A percentile compares a stretch with the other conserved stretches of the same genome.
Conservation (phyloP, 92 coral and sea anemone species). For the Porites lobata region DNA sequence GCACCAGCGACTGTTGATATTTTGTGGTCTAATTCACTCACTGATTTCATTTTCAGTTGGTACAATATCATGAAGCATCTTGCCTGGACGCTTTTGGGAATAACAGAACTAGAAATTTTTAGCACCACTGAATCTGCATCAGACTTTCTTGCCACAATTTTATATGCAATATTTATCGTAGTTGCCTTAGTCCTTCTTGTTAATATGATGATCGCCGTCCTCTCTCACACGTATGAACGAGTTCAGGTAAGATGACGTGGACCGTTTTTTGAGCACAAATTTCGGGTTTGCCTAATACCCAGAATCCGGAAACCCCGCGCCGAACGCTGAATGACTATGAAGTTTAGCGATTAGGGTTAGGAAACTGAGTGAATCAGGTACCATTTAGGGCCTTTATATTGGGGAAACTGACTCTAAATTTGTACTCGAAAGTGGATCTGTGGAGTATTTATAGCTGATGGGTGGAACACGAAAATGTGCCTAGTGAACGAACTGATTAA, state of each 20-base stretch:
- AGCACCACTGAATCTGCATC: slow-evolving; percentile 29
- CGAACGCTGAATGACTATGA: no score
- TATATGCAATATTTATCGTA: slow-evolving; percentile 44
- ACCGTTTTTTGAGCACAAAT: neutral
- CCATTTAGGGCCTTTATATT: no score
- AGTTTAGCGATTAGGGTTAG: no score
- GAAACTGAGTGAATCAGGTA: no score
- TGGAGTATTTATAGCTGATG: no score
- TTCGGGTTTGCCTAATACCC: no score
- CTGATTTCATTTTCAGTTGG: slow-evolving; percentile 15
- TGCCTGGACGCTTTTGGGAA: slow-evolving; percentile 39
- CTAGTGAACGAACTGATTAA: no score
- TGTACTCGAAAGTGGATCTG: no score
- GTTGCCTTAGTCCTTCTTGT: slow-evolving; percentile 37
- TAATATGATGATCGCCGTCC: slow-evolving; percentile 57
- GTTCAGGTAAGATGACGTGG: slow-evolving; percentile 23
- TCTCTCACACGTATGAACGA: slow-evolving; percentile 45
- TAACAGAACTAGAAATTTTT: slow-evolving; percentile 34
- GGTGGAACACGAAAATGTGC: no score
- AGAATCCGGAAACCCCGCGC: no score
- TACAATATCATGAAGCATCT: slow-evolving; percentile 27
- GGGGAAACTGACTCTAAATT: no score
- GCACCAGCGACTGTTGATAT: neutral
- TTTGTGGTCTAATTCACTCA: neutral
- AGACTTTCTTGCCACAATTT: slow-evolving; percentile 1